Base-by-base conservation (phyloP, 2,113 vertebrate genomes). In the Anarrhichthys ocellatus region DNA sequence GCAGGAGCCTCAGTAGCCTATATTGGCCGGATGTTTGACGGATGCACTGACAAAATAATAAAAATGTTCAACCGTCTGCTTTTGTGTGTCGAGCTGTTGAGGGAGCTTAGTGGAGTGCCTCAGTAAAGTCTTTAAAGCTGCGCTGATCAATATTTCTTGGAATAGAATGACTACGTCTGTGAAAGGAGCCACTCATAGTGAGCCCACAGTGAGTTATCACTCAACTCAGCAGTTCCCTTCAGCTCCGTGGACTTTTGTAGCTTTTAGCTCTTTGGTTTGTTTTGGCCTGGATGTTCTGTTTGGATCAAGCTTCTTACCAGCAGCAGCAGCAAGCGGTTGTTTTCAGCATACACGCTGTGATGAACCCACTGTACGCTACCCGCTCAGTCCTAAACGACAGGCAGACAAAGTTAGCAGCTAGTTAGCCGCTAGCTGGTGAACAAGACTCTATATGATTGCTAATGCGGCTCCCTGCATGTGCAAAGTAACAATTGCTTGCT, bases 11-110 rank as follows among this genome's bases (percentile, higher is more conserved):
- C 24, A 46, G 6, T n/a, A n/a, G n/a, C n/a, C n/a, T n/a, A n/a
- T n/a, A n/a, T n/a, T n/a, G n/a, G 52, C 46, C 44, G 77, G 44
- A 46, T 5, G 10, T 6, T 29, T 84, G 86, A 79, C 38, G 58
- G 64, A 88, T 78, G 70, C 20, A 10, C 65, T 74, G 82, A 74
- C 71, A 78, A 22, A 76, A 67, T 61, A 48, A 59, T 46, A 18
- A 70, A 61, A 62, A 50, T 9, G 29, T 74, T 27, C 3, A 9
- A 6, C 58, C 46, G 63, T 82, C 71, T 64, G 4, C 15, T 80
- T 66, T 82, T 54, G 73, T 32, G 80, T 80, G 84, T 67, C 13
- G 5, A 63, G 40, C 34, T 62, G 48, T 42, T 56, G 11, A 65
- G 14, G 8, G 29, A 59, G 54, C 22, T 66, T 4, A 32, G 50